Evolutionary conservation across 1,140 invertebrate genomes (phyloP).

Genomic region (Zaprionus capensis): DNA sequence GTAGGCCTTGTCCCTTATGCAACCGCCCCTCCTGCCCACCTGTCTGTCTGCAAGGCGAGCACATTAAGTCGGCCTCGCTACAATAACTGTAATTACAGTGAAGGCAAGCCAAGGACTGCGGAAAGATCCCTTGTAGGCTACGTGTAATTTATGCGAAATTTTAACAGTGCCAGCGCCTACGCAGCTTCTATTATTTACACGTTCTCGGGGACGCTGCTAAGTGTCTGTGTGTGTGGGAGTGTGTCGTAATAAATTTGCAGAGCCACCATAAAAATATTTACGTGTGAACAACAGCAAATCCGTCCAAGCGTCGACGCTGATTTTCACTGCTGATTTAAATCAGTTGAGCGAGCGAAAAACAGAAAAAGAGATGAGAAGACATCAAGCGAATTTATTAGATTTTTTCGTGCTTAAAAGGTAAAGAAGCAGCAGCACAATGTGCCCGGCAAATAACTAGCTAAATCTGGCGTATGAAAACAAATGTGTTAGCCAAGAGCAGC

Average conservation of each 20-base stretch:
- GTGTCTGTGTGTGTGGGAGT: slow-evolving; percentile 33
- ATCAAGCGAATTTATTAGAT: slow-evolving; percentile 66
- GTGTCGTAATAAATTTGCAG: slow-evolving; percentile 52
- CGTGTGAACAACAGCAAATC: slow-evolving; percentile 58
- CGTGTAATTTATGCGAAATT: slow-evolving; percentile 73
- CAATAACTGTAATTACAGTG: slow-evolving; percentile 55
- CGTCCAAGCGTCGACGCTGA: slow-evolving; percentile 50
- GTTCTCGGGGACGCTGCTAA: neutral
- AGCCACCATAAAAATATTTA: slow-evolving; percentile 49
- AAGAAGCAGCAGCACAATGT: slow-evolving; percentile 44
- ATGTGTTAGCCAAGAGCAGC: slow-evolving; percentile 19
- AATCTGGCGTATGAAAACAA: slow-evolving; percentile 42
- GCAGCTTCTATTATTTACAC: slow-evolving; percentile 59
- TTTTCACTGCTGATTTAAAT: slow-evolving; percentile 68
- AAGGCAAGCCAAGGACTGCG: slow-evolving; percentile 15
- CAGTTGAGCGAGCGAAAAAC: slow-evolving; percentile 46
- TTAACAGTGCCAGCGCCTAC: slow-evolving; percentile 60
- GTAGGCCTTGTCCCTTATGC: neutral
- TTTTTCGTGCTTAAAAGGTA: slow-evolving; percentile 35
- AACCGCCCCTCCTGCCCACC: neutral
- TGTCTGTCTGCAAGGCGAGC: slow-evolving; percentile 19
- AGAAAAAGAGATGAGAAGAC: slow-evolving; percentile 32
- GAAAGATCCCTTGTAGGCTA: slow-evolving; percentile 29
- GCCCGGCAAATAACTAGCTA: slow-evolving; percentile 60
- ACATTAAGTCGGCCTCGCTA: slow-evolving; percentile 21